These are phyloP conservation scores for Elachura formosa DNA, from an alignment of 2,113 vertebrate genomes.

Conservation along the genomic window DNA sequence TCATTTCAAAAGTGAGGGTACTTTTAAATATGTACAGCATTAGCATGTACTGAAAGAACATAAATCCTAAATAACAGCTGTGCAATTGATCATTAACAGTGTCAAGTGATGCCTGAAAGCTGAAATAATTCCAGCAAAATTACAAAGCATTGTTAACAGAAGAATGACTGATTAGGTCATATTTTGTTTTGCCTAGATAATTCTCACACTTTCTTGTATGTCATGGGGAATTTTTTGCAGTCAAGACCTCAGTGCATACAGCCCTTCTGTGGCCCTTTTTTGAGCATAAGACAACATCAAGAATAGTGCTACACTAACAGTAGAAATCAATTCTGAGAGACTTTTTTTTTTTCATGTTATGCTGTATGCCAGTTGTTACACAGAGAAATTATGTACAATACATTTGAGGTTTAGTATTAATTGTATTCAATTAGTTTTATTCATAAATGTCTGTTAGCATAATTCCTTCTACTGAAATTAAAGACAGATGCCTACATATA, in stretches of 20 bases:
- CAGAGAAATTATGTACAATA: background rate
- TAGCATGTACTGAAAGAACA: background rate
- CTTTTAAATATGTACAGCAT: background rate
- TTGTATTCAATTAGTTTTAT: background rate
- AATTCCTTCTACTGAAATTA: background rate
- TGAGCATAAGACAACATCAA: background rate
- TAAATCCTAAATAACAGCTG: background rate
- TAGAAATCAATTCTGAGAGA: background rate
- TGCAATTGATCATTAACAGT: background rate
- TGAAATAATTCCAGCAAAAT: background rate
- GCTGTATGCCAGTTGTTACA: background rate
- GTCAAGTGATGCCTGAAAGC: background rate
- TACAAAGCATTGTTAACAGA: background rate
- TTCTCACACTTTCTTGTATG: background rate
- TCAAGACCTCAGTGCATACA: background rate
- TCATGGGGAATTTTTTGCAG: background rate
- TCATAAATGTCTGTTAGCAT: background rate
- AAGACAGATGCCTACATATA: background rate
- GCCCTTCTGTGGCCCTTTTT: background rate
- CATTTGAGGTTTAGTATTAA: background rate
- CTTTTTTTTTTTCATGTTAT: background rate
- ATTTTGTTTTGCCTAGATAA: background rate
- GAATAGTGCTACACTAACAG: background rate
- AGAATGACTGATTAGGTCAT: background rate
- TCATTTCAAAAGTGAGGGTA: background rate